Base-by-base conservation (phyloP, 2,113 vertebrate genomes). In the Carassius auratus region DNA sequence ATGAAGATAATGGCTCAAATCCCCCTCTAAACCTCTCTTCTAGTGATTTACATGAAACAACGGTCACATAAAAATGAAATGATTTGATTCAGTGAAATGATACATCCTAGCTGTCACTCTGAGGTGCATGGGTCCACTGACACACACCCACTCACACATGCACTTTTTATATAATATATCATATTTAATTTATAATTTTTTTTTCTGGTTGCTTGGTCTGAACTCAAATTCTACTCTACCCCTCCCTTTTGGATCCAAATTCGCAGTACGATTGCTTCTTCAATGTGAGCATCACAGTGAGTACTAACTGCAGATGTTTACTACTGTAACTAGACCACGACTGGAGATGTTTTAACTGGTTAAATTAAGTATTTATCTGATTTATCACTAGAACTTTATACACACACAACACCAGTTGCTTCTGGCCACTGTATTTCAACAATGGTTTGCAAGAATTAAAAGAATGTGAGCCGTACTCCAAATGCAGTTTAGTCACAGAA, bases 11-110 rank as follows among this genome's bases (percentile, higher is more conserved):
- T 42, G 38, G 38, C 38, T 42, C 38, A 42, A 42, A 17, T 26
- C 5, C 19, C 26, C 42, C 50, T 66, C 13, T 4, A 73, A 48
- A 17, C 26, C 10, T 9, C 23, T 84, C 50, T 74, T 26, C 48
- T 21, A 3, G 12, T 5, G 42, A 85, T 76, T 85, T 36, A 33
- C 64, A 33, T 26, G 10, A 62, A 86, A 17, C 42, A 62, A 38
- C 5, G 5, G 45, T 26, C 38, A 3, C 14, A 13, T 30, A 38
- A 42, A 82, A 13, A 38, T 2, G 0, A 57, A 79, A 55, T 42
- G 23, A 66, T 76, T 68, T 76, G 59, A 86, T 26, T 81, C 57
- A 76, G 38, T 64, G 68, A 64, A n/a, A 81, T 26, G 48, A 61
- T 64, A 64, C 38, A 86, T 81, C 84, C 15, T 30, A 13, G 19